Conservation (phyloP, 2,888 invertebrate species). For the Frankliniella intonsa region DNA sequence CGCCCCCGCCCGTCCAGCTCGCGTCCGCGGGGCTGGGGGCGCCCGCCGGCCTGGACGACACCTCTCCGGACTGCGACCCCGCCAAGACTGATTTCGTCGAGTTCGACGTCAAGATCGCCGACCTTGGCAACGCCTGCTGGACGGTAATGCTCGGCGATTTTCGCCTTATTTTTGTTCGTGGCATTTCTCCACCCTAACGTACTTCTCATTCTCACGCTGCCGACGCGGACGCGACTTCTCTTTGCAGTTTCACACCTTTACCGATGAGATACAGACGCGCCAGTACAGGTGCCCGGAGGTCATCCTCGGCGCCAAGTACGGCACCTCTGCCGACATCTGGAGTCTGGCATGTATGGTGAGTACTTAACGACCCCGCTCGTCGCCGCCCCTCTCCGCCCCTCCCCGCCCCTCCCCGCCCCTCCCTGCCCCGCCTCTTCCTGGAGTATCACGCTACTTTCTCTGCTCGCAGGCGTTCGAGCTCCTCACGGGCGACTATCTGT, state of each 20-base stretch:
- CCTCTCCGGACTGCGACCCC: conserved; percentile 12
- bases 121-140: conserved; percentile 63
- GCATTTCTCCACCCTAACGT: neutral
- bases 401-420: neutral
- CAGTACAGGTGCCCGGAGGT: conserved; percentile 80
- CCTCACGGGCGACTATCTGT: conserved; percentile 82
- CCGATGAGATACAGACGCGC: conserved; percentile 78
- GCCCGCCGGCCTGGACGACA: conserved; percentile 1
- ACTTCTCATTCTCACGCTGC: neutral
- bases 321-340: conserved; percentile 78
- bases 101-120: conserved; percentile 55
- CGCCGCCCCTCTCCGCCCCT: neutral
- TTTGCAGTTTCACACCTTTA: conserved; percentile 65
- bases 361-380: neutral
- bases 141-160: conserved; percentile 38
- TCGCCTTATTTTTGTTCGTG: neutral
- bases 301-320: conserved; percentile 70
- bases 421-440: too few relatives aligned
- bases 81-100: conserved; percentile 23
- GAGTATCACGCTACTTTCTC: too few relatives aligned
- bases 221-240: neutral
- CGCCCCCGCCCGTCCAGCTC: neutral
- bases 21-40: neutral
- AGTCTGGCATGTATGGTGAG: conserved; percentile 71
- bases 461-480: conserved; percentile 64